A percentile compares a stretch with the other conserved stretches of the same genome.
phyloP scores from a whole-genome alignment of 2,797 vertebrate species.

The Hipposideros larvatus region DNA sequence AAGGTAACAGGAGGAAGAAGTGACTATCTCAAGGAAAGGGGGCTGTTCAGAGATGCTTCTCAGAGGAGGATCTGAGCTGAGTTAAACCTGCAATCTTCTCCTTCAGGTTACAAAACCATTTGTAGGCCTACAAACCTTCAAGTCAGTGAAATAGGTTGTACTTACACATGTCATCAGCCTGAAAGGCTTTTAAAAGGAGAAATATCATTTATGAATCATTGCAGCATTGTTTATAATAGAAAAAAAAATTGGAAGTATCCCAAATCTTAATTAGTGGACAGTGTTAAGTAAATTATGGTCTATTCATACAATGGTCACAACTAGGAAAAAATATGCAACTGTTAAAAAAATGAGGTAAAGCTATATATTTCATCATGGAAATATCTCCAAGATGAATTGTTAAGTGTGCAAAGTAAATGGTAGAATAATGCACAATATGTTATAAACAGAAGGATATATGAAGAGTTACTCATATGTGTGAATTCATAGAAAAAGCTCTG shows the following conservation, averaged over 20 bases:
- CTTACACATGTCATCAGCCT: not conserved
- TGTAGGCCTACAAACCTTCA: not conserved
- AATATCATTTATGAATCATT: not conserved
- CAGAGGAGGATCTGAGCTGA: not conserved
- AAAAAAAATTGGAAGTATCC: not conserved
- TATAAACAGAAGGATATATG: not conserved
- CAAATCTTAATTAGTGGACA: constrained; percentile 1
- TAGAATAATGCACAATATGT: not conserved
- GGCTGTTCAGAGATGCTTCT: not conserved
- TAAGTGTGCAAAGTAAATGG: not conserved
- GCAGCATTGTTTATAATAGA: not conserved
- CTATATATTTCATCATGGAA: not conserved
- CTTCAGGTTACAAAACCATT: not conserved
- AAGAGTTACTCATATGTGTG: not conserved
- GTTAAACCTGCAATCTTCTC: not conserved
- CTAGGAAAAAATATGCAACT: not conserved
- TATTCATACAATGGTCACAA: not conserved
- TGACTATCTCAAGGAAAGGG: not conserved
- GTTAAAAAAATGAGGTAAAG: not conserved
- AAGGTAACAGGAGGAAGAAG: not conserved
- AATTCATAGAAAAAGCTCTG: not conserved
- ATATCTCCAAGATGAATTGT: not conserved
- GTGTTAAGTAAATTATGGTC: not conserved
- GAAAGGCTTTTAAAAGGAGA: not conserved
- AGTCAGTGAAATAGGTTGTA: not conserved